Evolutionary conservation across 2,797 vertebrate genomes (phyloP).

Genomic region (Eidolon dupreanum): DNA sequence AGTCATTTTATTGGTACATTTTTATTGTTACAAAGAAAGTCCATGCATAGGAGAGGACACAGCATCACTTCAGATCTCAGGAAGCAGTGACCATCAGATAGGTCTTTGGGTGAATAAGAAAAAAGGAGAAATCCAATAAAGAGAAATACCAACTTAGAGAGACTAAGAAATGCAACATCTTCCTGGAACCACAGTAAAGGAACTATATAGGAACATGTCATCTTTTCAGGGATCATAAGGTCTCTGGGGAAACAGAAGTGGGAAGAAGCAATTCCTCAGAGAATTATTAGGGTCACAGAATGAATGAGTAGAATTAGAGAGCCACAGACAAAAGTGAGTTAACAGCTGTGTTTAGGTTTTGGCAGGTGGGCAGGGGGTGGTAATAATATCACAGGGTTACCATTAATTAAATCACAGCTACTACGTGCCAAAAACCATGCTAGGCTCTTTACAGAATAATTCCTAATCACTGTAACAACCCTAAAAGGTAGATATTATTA

Average conservation of each 20-base stretch:
- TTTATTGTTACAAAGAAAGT: slow-evolving; percentile 33
- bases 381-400: neutral
- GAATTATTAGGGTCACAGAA: neutral
- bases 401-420: neutral
- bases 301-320: neutral
- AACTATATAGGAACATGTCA: neutral
- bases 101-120: neutral
- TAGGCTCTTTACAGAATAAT: neutral
- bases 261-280: neutral
- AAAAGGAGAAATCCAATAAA: neutral
- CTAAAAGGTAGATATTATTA: neutral
- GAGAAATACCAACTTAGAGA: neutral
- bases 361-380: neutral
- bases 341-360: neutral
- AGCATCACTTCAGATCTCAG: neutral
- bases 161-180: neutral
- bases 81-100: neutral
- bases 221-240: neutral
- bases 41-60: neutral
- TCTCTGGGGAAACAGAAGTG: neutral
- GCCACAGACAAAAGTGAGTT: neutral
- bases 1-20: slow-evolving; percentile 67
- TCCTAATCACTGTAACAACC: neutral
- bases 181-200: neutral
- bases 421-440: neutral